These are phyloP conservation scores for Zalophus californianus DNA, from an alignment of 2,797 vertebrate species.

Conservation along the genomic window DNA sequence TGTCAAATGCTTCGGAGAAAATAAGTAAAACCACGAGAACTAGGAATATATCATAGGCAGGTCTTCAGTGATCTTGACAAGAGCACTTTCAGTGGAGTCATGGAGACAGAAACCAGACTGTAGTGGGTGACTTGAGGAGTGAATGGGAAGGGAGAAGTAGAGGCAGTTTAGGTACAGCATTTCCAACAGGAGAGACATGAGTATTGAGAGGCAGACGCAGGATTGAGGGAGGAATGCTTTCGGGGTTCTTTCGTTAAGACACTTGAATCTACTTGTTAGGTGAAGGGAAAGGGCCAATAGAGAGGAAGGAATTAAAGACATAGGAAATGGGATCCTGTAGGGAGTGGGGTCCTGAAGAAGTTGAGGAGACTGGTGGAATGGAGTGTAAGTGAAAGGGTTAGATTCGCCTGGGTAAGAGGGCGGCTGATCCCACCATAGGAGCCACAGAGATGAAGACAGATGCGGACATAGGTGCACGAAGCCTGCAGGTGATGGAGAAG, in stretches of 20 bases:
- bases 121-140: neutral
- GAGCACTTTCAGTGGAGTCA: neutral
- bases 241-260: neutral
- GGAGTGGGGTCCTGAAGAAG: neutral
- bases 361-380: neutral
- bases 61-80: neutral
- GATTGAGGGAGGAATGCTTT: neutral
- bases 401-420: neutral
- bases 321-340: neutral
- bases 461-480: neutral
- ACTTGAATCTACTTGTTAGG: neutral
- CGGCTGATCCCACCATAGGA: neutral
- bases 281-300: neutral
- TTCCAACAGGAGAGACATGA: neutral
- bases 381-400: conserved; percentile 3
- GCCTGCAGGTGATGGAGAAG: neutral
- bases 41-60: neutral
- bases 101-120: neutral
- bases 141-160: neutral
- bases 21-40: neutral
- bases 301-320: neutral
- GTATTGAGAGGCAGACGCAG: neutral
- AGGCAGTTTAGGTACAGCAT: neutral
- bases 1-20: neutral
- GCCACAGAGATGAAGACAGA: neutral